Conservation (phyloP, 2,888 invertebrate species). For the Harpalus rufipes region DNA sequence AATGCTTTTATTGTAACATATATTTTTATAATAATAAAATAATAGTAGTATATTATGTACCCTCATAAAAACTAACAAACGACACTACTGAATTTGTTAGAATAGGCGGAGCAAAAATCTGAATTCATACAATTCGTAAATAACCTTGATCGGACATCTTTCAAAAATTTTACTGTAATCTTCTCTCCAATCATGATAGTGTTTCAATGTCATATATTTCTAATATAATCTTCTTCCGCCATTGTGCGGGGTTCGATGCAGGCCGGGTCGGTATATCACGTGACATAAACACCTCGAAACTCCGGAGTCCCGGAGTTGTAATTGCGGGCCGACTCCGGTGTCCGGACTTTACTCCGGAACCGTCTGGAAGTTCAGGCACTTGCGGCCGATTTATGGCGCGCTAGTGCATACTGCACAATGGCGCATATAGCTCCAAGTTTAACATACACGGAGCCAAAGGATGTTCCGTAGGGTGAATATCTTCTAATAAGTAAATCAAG, state of each 20-base stretch:
- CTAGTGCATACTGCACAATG: not conserved
- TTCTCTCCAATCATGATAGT: too few relatives aligned
- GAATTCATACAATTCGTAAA: too few relatives aligned
- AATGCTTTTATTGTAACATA: too few relatives aligned
- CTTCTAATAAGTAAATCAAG: not conserved
- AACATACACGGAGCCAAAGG: not conserved
- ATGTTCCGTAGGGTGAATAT: not conserved
- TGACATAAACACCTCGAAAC: slow-evolving; percentile 11
- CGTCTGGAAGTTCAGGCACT: not conserved
- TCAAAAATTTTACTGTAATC: too few relatives aligned
- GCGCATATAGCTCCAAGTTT: not conserved
- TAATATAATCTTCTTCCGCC: too few relatives aligned
- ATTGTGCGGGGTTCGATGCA: not conserved
- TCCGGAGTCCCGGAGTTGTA: not conserved
- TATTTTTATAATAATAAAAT: too few relatives aligned
- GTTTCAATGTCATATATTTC: too few relatives aligned
- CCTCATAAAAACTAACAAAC: too few relatives aligned
- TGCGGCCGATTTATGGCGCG: not conserved
- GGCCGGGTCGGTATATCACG: not conserved
- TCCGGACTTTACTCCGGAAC: not conserved
- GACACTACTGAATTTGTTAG: too few relatives aligned
- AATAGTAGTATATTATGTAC: too few relatives aligned
- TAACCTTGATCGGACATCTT: too few relatives aligned
- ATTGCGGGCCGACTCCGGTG: not conserved
- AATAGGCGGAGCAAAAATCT: too few relatives aligned